Evolutionary conservation across 2,113 vertebrate species (phyloP).

Genomic region (Crotalus tigris): DNA sequence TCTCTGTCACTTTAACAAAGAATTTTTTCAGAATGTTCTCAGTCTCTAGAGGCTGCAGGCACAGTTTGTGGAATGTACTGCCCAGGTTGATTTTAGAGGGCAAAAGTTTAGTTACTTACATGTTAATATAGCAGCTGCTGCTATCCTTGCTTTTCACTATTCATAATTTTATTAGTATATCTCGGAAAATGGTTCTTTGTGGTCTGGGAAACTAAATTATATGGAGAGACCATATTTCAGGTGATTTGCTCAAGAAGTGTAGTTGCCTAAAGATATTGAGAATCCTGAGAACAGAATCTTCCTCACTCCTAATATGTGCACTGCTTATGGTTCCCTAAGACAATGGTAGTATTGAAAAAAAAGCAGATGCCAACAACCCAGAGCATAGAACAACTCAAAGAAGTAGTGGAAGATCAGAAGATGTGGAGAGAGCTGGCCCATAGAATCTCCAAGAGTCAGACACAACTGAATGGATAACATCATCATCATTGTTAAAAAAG

Average conservation of each 20-base stretch:
- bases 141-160: not conserved
- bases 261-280: not conserved
- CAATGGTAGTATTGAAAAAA: not conserved
- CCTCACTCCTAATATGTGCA: not conserved
- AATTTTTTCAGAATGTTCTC: not conserved
- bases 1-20: not conserved
- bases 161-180: not conserved
- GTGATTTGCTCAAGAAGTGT: not conserved
- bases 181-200: not conserved
- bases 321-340: not conserved
- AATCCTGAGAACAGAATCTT: not conserved
- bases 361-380: not conserved
- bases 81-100: not conserved
- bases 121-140: not conserved
- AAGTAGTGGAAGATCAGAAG: not conserved
- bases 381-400: not conserved
- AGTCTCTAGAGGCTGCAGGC: not conserved
- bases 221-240: not conserved
- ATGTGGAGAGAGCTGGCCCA: not conserved
- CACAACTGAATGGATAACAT: not conserved
- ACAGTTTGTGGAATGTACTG: not conserved
- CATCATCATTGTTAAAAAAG: not conserved
- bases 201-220: not conserved
- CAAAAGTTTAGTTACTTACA: not conserved
- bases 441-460: not conserved